Conservation (phyloP, 2,113 vertebrate genomes). For the Ochotona princeps region DNA sequence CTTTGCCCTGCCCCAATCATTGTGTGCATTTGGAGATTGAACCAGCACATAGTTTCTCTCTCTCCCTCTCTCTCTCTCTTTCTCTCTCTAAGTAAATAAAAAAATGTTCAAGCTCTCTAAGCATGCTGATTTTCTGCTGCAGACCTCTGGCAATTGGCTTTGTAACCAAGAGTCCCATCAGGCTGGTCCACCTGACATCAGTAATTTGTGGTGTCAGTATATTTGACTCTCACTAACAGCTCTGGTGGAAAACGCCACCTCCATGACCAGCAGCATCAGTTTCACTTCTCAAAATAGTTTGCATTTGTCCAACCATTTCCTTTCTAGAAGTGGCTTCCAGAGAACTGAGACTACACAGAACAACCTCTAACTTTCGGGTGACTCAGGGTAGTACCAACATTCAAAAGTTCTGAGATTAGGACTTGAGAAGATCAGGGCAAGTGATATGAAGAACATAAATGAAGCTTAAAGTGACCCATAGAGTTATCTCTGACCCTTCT, state of each 20-base stretch:
- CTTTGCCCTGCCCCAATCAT: too few species aligned
- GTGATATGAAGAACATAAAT: background rate
- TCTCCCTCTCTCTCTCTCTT: too few species aligned
- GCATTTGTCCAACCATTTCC: background rate
- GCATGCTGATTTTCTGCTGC: slow-evolving; percentile 10
- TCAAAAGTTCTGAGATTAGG: background rate
- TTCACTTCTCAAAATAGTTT: background rate
- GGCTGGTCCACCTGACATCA: background rate
- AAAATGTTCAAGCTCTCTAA: too few species aligned
- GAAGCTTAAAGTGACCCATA: background rate
- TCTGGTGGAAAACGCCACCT: background rate
- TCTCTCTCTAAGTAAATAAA: too few species aligned
- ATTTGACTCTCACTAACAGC: background rate
- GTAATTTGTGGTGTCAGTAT: background rate
- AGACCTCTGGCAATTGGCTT: background rate
- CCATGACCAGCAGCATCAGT: background rate
- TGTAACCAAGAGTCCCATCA: background rate
- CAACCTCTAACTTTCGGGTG: background rate
- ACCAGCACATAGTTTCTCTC: too few species aligned
- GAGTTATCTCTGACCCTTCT: background rate
- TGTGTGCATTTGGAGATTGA: too few species aligned
- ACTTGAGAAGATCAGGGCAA: background rate
- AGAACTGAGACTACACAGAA: background rate
- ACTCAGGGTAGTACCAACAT: background rate
- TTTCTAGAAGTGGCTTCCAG: background rate